These are phyloP conservation scores for Crotalus viridis DNA, from an alignment of 2,113 vertebrate species.

Conservation along the genomic window DNA sequence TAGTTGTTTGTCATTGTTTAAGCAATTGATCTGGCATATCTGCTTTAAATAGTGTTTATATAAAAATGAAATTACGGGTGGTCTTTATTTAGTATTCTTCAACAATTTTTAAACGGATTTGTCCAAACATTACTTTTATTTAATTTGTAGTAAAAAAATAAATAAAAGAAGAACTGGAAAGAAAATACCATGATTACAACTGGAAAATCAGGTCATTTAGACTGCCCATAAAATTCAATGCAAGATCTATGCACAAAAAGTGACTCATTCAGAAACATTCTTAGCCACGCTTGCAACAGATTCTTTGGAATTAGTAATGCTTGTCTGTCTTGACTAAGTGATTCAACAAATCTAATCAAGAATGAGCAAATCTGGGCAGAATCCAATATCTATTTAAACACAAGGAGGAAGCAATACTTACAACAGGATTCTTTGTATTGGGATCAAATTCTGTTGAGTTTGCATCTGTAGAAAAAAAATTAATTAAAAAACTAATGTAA, in stretches of 20 bases:
- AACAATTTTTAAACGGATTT: background rate
- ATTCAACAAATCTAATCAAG: background rate
- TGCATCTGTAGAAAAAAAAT: constrained; percentile 66
- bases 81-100: background rate
- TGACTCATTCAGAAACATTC: background rate
- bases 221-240: background rate
- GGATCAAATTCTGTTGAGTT: constrained; percentile 80
- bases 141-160: background rate
- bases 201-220: background rate
- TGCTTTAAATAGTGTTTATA: background rate
- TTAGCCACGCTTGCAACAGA: background rate
- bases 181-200: background rate
- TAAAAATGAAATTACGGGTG: background rate
- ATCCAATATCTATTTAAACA: background rate
- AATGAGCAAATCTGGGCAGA: background rate
- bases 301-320: background rate
- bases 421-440: constrained; percentile 68
- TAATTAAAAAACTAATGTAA: background rate
- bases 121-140: background rate
- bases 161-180: background rate
- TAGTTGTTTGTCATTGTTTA: background rate
- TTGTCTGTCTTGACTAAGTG: background rate
- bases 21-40: background rate
- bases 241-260: background rate
- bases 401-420: constrained; percentile 60